phyloP scores from a whole-genome alignment of 2,888 invertebrate species.

The Sphecodes monilicornis region DNA sequence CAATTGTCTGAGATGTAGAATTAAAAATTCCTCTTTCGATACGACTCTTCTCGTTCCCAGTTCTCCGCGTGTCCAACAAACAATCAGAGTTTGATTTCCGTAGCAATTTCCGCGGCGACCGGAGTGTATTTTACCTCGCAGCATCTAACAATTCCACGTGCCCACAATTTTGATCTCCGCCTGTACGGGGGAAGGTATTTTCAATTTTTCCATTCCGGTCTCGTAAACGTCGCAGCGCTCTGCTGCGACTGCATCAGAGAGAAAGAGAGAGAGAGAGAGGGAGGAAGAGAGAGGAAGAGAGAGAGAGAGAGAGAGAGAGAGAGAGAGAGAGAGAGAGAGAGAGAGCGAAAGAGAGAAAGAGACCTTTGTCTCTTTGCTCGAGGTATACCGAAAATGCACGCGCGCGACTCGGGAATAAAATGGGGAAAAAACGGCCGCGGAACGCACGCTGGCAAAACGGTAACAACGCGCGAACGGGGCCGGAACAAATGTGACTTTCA shows the following conservation, averaged over 20 bases:
- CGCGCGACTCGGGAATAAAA: conserved; percentile 14
- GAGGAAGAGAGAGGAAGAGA: not conserved
- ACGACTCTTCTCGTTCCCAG: not conserved
- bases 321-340: not conserved
- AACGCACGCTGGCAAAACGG: conserved; percentile 32
- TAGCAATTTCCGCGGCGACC: not conserved
- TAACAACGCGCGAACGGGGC: conserved; percentile 54
- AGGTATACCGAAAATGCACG: conserved; percentile 37
- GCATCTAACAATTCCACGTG: not conserved
- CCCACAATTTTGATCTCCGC: not conserved
- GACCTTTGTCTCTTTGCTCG: not conserved
- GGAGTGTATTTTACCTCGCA: not conserved
- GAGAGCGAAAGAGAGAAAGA: not conserved
- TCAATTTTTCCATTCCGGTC: conserved; percentile 3
- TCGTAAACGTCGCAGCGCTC: not conserved
- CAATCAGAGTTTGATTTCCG: not conserved
- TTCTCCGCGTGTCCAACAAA: not conserved
- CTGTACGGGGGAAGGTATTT: not conserved
- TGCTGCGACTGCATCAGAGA: not conserved
- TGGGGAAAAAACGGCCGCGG: conserved; percentile 26
- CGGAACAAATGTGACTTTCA: conserved; percentile 59
- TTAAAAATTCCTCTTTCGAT: not conserved
- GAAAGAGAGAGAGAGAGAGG: not conserved
- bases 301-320: not conserved
- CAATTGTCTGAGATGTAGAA: not conserved